These are phyloP conservation scores for Formicarius rufipectus DNA, from an alignment of 2,113 vertebrate genomes.

Conservation along the genomic window DNA sequence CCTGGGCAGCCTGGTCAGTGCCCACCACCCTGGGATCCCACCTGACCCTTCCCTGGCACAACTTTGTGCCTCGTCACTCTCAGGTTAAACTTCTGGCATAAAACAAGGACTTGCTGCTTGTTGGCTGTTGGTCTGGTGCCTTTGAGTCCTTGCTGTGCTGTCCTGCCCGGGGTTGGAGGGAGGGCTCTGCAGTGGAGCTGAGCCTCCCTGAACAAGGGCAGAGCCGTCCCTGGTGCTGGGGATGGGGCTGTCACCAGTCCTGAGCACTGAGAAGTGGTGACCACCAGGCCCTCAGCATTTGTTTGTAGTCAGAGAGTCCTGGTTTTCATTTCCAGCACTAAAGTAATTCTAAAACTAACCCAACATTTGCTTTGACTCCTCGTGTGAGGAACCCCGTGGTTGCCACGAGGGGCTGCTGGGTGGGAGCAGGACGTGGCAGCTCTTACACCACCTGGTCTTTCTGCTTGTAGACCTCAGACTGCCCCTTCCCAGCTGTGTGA, in stretches of 20 bases:
- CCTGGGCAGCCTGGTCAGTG: background rate
- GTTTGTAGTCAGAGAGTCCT: background rate
- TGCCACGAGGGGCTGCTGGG: background rate
- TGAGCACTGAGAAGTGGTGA: no score
- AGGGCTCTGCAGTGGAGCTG: background rate
- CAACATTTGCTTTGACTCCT: background rate
- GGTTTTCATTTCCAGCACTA: background rate
- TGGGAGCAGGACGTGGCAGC: background rate
- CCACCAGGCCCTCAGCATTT: background rate
- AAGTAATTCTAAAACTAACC: background rate
- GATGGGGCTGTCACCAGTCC: background rate
- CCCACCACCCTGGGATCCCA: background rate
- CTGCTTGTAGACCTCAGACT: background rate
- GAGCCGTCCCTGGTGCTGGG: rapidly evolving
- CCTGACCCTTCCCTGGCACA: no score
- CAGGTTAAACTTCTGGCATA: background rate
- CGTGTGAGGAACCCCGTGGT: background rate
- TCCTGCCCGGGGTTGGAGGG: background rate
- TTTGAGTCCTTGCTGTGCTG: background rate
- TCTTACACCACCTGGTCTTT: background rate
- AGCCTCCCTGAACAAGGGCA: background rate
- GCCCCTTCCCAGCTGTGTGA: rapidly evolving
- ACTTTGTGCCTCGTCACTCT: background rate
- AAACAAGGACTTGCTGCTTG: rapidly evolving
- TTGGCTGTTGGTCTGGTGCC: background rate